Base-by-base conservation (phyloP, 2,797 vertebrate genomes). In the Sciaenops ocellatus region DNA sequence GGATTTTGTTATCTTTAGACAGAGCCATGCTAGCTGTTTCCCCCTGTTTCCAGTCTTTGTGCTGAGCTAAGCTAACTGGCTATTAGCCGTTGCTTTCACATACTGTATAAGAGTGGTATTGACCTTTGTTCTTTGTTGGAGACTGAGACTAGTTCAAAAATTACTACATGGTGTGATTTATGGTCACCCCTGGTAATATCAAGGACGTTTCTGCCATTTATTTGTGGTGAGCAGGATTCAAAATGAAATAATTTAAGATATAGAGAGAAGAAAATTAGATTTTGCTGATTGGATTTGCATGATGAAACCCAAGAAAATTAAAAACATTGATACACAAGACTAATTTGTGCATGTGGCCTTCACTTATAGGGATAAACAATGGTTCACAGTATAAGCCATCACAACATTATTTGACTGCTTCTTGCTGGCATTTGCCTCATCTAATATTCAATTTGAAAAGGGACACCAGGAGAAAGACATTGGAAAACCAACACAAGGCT, bases 41-140 rank as follows among this genome's bases (percentile, higher is more conserved):
- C 56, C 0, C 0, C 28, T 9, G 18, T 56, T 47, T 4, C 5
- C 44, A 34, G 55, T 59, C 6, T 20, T 61, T 54, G 48, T 44
- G 59, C 50, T 63, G 30, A 54, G 56, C 30, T 62, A 61, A 72
- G 50, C 50, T 73, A 73, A 34, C 38, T 51, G 34, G 30, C 17
- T 47, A 20, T 20, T 18, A 55, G 20, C 24, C 55, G 5, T 5
- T 24, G 46, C 46, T 60, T 64, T 20, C 12, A 64, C 1, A 6
- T n/a, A 28, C 4, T 28, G 9, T n/a, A 62, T 17, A 62, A 9
- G 13, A 24, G 13, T 46, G 41, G 22, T 42, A 42, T 42, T 42
- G 42, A 34, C 34, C 34, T 34, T 34, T 34, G 34, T 8, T 64
- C 9, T n/a, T 52, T 46, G 3, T n/a, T 30, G 10, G 30, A 54